phyloP scores from a whole-genome alignment of 2,797 vertebrate species.

The Schizopygopsis malacanthus region DNA sequence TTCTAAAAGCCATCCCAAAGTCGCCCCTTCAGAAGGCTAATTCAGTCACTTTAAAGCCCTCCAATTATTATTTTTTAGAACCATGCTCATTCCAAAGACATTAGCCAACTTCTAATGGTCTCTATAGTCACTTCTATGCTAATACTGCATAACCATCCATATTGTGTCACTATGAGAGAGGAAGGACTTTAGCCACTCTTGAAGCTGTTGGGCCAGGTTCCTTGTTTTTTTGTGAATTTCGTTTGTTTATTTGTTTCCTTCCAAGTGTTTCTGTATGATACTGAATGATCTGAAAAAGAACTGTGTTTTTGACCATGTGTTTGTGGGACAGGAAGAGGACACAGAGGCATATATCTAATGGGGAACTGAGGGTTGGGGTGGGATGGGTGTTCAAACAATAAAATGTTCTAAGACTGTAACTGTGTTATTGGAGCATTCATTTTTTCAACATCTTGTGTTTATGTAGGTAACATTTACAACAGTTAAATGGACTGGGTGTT shows the following conservation, averaged over 20 bases:
- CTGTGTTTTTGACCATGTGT: constrained; percentile 80
- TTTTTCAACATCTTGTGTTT: constrained; percentile 1
- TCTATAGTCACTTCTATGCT: constrained; percentile 46
- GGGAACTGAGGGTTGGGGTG: constrained; percentile 66
- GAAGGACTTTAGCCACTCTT: constrained; percentile 73
- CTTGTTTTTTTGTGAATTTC: constrained; percentile 49
- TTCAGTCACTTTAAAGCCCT: constrained; percentile 55
- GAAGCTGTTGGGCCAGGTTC: constrained; percentile 43
- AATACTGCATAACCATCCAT: constrained; percentile 44
- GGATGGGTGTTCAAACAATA: constrained; percentile 72
- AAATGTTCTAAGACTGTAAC: constrained; percentile 66
- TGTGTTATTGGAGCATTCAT: constrained; percentile 1
- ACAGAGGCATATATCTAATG: constrained; percentile 55
- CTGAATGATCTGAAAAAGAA: constrained; percentile 73
- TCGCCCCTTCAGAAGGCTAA: constrained; percentile 48
- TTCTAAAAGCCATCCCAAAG: constrained; percentile 64
- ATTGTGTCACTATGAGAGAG: constrained; percentile 63
- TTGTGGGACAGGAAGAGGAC: constrained; percentile 68
- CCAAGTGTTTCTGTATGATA: constrained; percentile 74
- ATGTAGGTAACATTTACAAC: not conserved
- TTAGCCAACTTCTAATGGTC: constrained; percentile 56
- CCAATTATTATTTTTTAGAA: constrained; percentile 34
- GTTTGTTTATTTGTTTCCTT: constrained; percentile 62
- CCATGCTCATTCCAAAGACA: constrained; percentile 62
- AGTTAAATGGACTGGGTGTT: not conserved